Conservation (phyloP, 1,140 invertebrate species). For the Micrasema longulum region DNA sequence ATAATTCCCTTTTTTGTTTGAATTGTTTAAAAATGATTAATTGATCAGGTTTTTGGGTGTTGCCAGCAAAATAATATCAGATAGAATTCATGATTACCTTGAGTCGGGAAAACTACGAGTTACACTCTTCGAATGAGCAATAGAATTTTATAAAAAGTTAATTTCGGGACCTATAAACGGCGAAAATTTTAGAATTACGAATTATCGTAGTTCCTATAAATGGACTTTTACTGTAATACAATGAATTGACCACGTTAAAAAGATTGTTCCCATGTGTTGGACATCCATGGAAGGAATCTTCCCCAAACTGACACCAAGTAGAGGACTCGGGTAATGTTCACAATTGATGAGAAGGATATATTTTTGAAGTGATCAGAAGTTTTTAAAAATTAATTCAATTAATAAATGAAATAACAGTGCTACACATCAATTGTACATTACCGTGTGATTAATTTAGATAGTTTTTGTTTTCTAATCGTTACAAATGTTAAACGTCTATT, state of each 20-base stretch:
- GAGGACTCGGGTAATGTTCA: conserved; percentile 20
- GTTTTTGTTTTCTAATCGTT: conserved; percentile 52
- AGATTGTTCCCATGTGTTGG: conserved; percentile 1
- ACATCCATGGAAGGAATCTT: neutral
- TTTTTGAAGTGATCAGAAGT: conserved; percentile 30
- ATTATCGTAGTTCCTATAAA: too few species aligned
- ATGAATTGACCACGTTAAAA: conserved; percentile 15
- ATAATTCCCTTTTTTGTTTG: too few species aligned
- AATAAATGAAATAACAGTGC: conserved; percentile 32
- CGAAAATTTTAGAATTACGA: too few species aligned
- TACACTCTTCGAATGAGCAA: too few species aligned
- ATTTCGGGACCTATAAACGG: too few species aligned
- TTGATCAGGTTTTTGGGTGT: too few species aligned
- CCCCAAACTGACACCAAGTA: neutral
- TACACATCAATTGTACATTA: conserved; percentile 46
- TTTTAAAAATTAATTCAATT: too few species aligned
- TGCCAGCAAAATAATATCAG: too few species aligned
- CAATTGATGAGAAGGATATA: conserved; percentile 35
- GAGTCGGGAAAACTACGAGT: too few species aligned
- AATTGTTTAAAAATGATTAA: too few species aligned
- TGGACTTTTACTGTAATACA: conserved; percentile 5
- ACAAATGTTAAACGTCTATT: conserved; percentile 51
- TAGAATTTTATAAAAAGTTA: too few species aligned
- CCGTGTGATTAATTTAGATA: conserved; percentile 50
- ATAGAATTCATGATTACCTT: too few species aligned